These are phyloP conservation scores for Rhopalosiphum padi DNA, from an alignment of 1,140 invertebrate genomes.

Conservation along the genomic window DNA sequence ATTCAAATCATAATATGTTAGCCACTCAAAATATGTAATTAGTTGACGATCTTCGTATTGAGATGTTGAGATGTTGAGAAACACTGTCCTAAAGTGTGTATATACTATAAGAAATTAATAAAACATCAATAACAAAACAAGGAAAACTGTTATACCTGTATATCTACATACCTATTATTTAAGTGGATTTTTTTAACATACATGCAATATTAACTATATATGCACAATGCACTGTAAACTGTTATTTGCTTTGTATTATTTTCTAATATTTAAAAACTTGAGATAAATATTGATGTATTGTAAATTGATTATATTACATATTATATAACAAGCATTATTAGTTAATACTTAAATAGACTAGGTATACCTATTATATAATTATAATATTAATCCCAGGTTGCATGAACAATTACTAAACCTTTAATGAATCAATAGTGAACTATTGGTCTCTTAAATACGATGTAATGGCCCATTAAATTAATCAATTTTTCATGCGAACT, in stretches of 20 bases:
- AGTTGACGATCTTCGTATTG: too few species aligned
- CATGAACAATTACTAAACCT: too few species aligned
- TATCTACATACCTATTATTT: neutral
- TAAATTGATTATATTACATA: neutral
- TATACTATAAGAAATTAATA: neutral
- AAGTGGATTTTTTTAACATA: neutral
- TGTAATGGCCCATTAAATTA: too few species aligned
- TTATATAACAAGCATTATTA: neutral
- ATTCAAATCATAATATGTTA: too few species aligned
- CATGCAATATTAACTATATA: too few species aligned
- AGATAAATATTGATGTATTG: neutral
- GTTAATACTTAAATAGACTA: neutral
- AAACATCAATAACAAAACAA: neutral
- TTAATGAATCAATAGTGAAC: too few species aligned
- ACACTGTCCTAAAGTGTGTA: neutral
- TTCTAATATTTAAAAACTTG: neutral
- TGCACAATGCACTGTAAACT: neutral
- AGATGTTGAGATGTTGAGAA: too few species aligned
- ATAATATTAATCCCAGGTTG: neutral
- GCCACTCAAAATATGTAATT: too few species aligned
- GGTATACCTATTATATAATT: neutral
- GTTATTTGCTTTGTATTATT: neutral
- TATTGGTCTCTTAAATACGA: too few species aligned
- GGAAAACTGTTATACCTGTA: neutral
- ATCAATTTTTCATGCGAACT: too few species aligned